phyloP scores from a whole-genome alignment of 1,140 invertebrate species.

The Linepithema humile region DNA sequence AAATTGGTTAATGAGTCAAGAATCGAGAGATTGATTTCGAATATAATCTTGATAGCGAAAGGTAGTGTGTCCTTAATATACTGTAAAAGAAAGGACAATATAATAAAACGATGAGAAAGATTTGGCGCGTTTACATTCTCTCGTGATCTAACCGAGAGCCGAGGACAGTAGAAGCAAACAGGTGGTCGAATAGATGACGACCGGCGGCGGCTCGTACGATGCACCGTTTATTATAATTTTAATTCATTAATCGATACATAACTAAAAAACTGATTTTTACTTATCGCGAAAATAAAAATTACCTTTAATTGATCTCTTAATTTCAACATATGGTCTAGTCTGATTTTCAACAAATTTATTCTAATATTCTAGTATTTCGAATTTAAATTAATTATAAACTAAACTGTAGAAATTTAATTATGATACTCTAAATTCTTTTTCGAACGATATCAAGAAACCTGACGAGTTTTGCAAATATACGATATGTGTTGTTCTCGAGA shows the following conservation, averaged over 20 bases:
- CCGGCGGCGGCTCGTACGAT: neutral
- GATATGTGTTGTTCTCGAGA: neutral
- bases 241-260: neutral
- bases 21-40: neutral
- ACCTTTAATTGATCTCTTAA: neutral
- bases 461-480: neutral
- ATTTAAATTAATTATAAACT: too few species aligned
- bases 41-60: neutral
- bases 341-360: neutral
- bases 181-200: conserved; percentile 49
- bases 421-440: too few species aligned
- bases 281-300: neutral
- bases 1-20: neutral
- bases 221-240: neutral
- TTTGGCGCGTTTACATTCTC: neutral
- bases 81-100: neutral
- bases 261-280: neutral
- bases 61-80: too few species aligned
- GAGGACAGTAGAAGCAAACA: conserved; percentile 42
- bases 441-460: too few species aligned
- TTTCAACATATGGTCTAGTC: too few species aligned
- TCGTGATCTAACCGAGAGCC: neutral
- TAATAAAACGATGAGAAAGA: neutral
- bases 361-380: too few species aligned
- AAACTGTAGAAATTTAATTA: too few species aligned